Evolutionary conservation across 1,140 invertebrate species (phyloP), one percentile per base, ranked within the genome.

Genomic region (Bombus turneri): DNA sequence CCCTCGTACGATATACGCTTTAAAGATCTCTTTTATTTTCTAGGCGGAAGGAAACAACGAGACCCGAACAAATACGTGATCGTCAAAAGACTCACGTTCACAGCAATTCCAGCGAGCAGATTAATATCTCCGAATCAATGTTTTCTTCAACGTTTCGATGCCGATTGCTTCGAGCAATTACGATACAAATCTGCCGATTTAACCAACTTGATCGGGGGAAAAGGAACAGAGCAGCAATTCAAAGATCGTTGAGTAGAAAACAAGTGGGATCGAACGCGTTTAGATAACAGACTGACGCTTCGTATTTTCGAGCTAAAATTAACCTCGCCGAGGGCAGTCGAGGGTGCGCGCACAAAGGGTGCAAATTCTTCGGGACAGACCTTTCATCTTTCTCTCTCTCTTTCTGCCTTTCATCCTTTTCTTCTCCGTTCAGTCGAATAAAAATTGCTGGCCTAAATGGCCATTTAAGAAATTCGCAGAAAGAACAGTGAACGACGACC

Each of bases 281-380:
- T 28, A 28, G 43, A 18, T 22, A 10, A n/a, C 13, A 25, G 9
- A 53, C 22, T 12, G 47, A 37, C 31, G 47, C 34, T 25, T 75
- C 74, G 47, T 47, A 25, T 34, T 22, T 37, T 37, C 34, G 31
- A 57, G 47, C 28, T 43, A 53, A 80, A 80, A 80, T 80, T 80
- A 80, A 47, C 43, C 47, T 28, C 31, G 43, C 41, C 41, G 64
- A 69, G 43, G 78, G 64, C 31, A 34, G 37, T 4, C 6, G n/a
- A 34, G 10, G 53, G 13, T 57, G 73, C 31, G 34, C 47, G 31
- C 31, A 80, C 64, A 79, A 47, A 34, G 59, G 41, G 31, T 39
- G 47, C 47, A 6, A 37, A 34, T 37, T 28, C 18, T 53, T 47
- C 22, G 22, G 1, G 6, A 18, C 28, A 37, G 28, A 57, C 12